Base-by-base conservation (phyloP, 2,113 vertebrate species). In the Alethe diademata region DNA sequence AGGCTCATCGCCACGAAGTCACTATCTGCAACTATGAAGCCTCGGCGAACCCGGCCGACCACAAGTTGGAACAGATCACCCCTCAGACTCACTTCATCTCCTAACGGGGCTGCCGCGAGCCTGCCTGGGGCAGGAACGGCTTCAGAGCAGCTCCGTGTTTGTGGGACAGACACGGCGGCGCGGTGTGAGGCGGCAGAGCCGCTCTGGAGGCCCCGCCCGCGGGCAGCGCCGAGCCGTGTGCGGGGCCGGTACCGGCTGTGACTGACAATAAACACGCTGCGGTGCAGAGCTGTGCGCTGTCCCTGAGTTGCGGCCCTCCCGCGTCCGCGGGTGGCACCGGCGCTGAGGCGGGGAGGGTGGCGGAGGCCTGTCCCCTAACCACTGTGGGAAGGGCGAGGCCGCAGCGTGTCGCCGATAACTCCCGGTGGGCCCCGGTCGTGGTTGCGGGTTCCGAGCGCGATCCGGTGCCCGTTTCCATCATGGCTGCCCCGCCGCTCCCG, bases 1-100 rank as follows among this genome's bases (percentile, higher is more conserved):
- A 99, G 99, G 98, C 99, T 93, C 97, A 98, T 92, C 98, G 99
- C 80, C 99, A 99, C 20, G 98, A 99, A 81, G 99, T 99, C 94
- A 99, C 99, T 19, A 99, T 99, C 98, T 99, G 99, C 96, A 99
- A 98, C 97, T 99, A 99, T 6, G 99, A 99, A 95, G 98, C 99
- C 3, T 81, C 99, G 2, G 99, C 99, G 9, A 99, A 99, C 96
- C 99, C 99, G 6, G 98, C 99, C 8, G 99, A 99, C 96, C 99
- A 99, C 97, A 98, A 97, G 96, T 38, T 99, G 94, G 98, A 99
- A 76, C 98, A 98, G 36, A 97, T 99, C 90, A 98, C 98, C 38
- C 99, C 99, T 1, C 98, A 99, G 94, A 99, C 99, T 38, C 99
- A 99, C 92, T 99, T 99, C 96, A 99, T 99, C 97, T 99, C 99